A percentile compares a stretch with the other conserved stretches of the same genome.
Conservation (phyloP, 2,888 invertebrate species). For the Plebejus melissa region DNA sequence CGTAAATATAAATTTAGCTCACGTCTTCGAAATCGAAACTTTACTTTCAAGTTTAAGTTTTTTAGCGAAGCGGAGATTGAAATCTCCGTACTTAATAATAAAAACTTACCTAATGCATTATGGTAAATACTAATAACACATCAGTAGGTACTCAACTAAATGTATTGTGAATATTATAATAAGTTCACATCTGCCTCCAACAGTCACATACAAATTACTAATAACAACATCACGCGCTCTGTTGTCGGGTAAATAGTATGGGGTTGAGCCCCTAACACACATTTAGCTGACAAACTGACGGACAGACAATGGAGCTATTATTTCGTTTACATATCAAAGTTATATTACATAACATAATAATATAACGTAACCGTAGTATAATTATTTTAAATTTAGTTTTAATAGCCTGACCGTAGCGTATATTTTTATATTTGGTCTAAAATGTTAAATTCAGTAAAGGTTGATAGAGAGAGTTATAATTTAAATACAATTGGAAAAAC, state of each 20-base stretch:
- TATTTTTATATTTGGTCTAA: too few relatives aligned
- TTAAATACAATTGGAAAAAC: too few relatives aligned
- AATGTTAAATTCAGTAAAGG: too few relatives aligned
- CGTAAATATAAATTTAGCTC: too few relatives aligned
- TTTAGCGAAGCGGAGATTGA: too few relatives aligned
- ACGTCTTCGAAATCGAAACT: too few relatives aligned
- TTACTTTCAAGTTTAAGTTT: too few relatives aligned
- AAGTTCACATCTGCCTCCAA: conserved; percentile 7
- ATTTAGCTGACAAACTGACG: conserved; percentile 22
- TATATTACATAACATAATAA: background rate
- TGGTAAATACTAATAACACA: background rate
- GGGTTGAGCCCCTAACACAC: conserved; percentile 12
- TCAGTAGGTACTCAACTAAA: background rate
- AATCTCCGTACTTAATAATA: background rate
- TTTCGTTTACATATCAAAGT: background rate
- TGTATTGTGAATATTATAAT: conserved; percentile 5
- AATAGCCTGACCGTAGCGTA: too few relatives aligned
- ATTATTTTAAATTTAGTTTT: too few relatives aligned
- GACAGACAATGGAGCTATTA: background rate
- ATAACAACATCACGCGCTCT: conserved; percentile 17
- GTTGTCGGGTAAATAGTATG: conserved; percentile 9
- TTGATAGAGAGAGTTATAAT: too few relatives aligned
- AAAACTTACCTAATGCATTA: background rate
- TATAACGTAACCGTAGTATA: too few relatives aligned
- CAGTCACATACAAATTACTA: conserved; percentile 8